phyloP scores from a whole-genome alignment of 1,140 invertebrate species.

The Dreissena polymorpha region DNA sequence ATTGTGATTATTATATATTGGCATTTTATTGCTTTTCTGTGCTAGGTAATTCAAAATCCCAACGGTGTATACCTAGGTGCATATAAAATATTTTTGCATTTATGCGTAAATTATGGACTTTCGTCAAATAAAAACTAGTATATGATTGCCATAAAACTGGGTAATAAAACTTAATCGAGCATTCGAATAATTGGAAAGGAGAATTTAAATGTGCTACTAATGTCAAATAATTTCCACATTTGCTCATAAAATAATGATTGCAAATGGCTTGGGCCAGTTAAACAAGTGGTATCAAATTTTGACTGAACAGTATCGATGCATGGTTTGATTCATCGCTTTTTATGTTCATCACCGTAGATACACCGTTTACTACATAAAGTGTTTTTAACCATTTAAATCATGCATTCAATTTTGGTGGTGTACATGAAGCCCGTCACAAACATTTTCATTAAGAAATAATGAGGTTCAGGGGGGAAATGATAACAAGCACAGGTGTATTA shows the following conservation, averaged over 20 bases:
- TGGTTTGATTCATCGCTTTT: background rate
- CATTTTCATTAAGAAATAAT: slow-evolving; percentile 8
- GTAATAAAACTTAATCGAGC: slow-evolving; percentile 56
- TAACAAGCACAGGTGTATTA: background rate
- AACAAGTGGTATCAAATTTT: background rate
- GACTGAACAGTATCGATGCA: background rate
- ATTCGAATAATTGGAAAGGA: slow-evolving; percentile 51
- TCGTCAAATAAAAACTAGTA: slow-evolving; percentile 40
- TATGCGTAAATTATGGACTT: slow-evolving; percentile 54
- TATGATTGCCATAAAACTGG: slow-evolving; percentile 37
- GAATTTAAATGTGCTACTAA: slow-evolving; percentile 45
- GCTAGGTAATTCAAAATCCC: slow-evolving; percentile 36
- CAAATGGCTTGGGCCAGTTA: slow-evolving; percentile 7
- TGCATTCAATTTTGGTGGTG: no score
- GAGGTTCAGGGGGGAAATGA: slow-evolving; percentile 21
- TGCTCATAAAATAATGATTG: slow-evolving; percentile 35
- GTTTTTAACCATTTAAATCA: no score
- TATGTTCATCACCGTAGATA: no score
- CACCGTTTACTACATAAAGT: no score
- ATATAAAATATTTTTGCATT: slow-evolving; percentile 53
- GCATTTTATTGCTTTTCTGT: slow-evolving; percentile 32
- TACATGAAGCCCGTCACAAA: no score
- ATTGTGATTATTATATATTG: slow-evolving; percentile 50
- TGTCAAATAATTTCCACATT: slow-evolving; percentile 53
- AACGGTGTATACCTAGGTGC: slow-evolving; percentile 37